Percentiles rank a stretch among this genome's conserved stretches.
Evolutionary conservation across 2,113 vertebrate genomes (phyloP).

Genomic region (Passerina amoena): DNA sequence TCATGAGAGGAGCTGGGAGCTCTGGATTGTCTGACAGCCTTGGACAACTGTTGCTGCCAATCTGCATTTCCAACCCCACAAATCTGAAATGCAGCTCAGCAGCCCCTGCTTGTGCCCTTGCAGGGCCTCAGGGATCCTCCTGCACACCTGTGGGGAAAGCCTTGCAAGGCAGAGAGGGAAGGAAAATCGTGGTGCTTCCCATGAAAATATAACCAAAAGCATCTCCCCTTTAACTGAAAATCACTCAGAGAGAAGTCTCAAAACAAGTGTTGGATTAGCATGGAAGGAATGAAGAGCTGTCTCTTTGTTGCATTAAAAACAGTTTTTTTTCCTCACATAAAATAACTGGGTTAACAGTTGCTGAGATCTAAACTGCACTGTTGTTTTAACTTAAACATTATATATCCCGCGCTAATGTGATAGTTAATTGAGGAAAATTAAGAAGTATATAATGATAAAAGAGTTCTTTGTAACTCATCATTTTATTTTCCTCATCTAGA

Average conservation of each 20-base stretch:
- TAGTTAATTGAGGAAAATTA: neutral
- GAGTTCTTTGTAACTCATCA: neutral
- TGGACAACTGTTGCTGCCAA: neutral
- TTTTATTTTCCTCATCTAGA: neutral
- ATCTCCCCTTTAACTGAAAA: neutral
- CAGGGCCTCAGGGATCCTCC: neutral
- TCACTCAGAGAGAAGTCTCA: neutral
- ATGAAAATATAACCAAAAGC: neutral
- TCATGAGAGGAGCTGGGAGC: neutral
- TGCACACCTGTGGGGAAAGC: neutral
- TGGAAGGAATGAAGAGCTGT: neutral
- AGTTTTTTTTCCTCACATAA: neutral
- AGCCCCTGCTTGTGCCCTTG: neutral
- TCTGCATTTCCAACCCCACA: neutral
- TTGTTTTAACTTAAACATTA: neutral
- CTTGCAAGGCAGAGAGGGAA: neutral
- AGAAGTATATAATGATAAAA: neutral
- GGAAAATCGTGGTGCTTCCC: neutral
- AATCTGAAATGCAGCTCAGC: neutral
- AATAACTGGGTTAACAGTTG: neutral
- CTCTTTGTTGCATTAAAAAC: neutral
- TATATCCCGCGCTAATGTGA: neutral
- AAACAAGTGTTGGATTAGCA: neutral
- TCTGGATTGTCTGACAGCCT: neutral
- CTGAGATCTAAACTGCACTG: neutral